Conservation (phyloP, 2,113 vertebrate species). For the Spheniscus mendiculus region DNA sequence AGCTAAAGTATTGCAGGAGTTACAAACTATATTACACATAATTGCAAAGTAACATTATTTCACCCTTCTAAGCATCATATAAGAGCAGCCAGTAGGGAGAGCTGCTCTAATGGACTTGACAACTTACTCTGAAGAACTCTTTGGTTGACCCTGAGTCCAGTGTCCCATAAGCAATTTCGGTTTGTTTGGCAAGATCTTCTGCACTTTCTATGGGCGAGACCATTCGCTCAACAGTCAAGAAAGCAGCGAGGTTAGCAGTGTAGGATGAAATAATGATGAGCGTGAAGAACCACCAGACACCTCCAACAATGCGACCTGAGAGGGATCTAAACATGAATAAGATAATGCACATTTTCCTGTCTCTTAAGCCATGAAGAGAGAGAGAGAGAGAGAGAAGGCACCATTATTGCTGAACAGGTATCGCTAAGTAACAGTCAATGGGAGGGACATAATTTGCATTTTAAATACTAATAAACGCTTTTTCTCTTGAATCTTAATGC, state of each 20-base stretch:
- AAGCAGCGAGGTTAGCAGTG: conserved; percentile 97
- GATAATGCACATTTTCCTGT: conserved; percentile 68
- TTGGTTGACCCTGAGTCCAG: conserved; percentile 98
- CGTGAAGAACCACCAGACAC: conserved; percentile 99
- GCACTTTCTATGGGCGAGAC: conserved; percentile 99
- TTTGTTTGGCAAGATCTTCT: conserved; percentile 98
- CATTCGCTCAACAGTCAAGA: conserved; percentile 98
- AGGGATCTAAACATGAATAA: conserved; percentile 89
- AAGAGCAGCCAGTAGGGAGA: not conserved
- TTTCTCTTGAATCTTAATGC: not conserved
- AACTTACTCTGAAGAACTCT: conserved; percentile 97
- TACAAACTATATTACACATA: not conserved
- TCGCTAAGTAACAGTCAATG: not conserved
- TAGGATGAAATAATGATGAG: conserved; percentile 99
- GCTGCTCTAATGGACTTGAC: not conserved
- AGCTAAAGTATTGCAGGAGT: not conserved
- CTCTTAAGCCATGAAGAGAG: not conserved
- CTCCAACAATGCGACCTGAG: conserved; percentile 97
- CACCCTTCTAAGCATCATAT: not conserved
- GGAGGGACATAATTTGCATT: not conserved
- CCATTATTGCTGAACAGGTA: not conserved
- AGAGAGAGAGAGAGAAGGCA: conserved; percentile 7
- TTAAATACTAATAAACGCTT: not conserved
- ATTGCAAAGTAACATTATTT: not conserved
- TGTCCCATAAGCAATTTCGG: conserved; percentile 97